Evolutionary conservation across 2,888 invertebrate genomes (phyloP), one percentile per base, ranked within the genome.

Genomic region (Tiphia femorata): DNA sequence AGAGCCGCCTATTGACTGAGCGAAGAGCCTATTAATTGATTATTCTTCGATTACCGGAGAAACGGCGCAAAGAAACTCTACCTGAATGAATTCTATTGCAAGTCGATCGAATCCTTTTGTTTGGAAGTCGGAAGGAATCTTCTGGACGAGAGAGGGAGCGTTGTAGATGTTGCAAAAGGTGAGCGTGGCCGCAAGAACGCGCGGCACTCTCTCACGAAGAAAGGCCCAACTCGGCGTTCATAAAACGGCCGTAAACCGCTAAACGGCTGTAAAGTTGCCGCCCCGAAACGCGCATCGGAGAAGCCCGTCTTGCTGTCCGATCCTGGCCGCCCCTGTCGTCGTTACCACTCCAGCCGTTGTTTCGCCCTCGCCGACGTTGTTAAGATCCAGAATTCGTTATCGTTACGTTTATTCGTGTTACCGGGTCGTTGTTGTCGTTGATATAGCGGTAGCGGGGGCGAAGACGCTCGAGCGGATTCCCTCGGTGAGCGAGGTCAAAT

Each of bases 261-360:
- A 83, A 83, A 82, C 82, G 83, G 81, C 76, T 82, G 82, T 83
- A 83, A 83, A 83, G 78, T 78, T 82, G 82, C 81, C 81, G 82
- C 76, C 74, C 80, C 78, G 70, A 80, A 81, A 81, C 72, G 72
- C 70, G 69, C 52, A 29, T 49, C 52, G 33, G 38, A 60, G 67
- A 59, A 55, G 63, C 62, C 58, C 58, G 72, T 69, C 74, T 71
- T 76, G 74, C 70, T 68, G 72, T 67, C 66, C 62, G 55, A 42
- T 19, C 29, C 29, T 29, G 5, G 33, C 33, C 14, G 33, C 4
- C 12, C 14, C 33, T 55, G 16, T 51, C 50, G 61, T 57, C 47
- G 55, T 64, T 64, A 64, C 69, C 8, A 8, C 8, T 33, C 12
- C 4, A 3, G 8, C 8, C 12, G 29, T 30, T 30, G 43, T 19